phyloP scores from a whole-genome alignment of 2,113 vertebrate species.

The Heloderma charlesbogerti region DNA sequence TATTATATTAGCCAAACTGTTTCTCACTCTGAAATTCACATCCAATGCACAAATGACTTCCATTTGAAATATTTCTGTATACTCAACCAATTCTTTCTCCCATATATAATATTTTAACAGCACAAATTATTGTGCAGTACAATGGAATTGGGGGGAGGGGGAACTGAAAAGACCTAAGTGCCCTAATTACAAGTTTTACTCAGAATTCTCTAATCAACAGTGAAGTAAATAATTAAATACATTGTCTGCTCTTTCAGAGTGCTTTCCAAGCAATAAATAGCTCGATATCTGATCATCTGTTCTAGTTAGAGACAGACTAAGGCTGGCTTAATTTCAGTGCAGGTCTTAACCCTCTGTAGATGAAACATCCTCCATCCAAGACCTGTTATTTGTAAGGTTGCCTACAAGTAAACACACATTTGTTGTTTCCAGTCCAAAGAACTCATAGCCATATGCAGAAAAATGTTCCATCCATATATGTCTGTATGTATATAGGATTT shows the following conservation, averaged over 20 bases:
- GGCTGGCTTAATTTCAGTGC: slow-evolving; percentile 2
- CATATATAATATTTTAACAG: background rate
- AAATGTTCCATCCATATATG: background rate
- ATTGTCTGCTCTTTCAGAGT: slow-evolving; percentile 18
- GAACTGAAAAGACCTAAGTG: background rate
- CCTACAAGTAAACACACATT: background rate
- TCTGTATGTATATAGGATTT: no score
- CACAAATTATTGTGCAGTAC: slow-evolving; percentile 7
- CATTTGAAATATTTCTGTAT: slow-evolving; percentile 13
- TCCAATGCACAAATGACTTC: slow-evolving; percentile 4
- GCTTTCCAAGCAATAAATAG: slow-evolving; percentile 15
- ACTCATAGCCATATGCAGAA: background rate
- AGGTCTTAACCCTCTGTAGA: slow-evolving; percentile 6
- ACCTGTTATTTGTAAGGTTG: background rate
- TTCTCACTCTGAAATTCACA: slow-evolving; percentile 26
- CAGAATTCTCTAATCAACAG: slow-evolving; percentile 15
- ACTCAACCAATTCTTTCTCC: background rate
- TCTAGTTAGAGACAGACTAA: background rate
- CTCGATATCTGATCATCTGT: slow-evolving; percentile 24
- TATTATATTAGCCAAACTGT: slow-evolving; percentile 7
- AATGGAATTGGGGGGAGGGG: background rate
- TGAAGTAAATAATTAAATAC: slow-evolving; percentile 38
- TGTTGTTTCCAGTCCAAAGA: background rate
- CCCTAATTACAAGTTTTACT: slow-evolving; percentile 16
- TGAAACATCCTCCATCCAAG: background rate